Evolutionary conservation across 2,797 vertebrate species (phyloP).

Genomic region (Brachyalestes nurse): DNA sequence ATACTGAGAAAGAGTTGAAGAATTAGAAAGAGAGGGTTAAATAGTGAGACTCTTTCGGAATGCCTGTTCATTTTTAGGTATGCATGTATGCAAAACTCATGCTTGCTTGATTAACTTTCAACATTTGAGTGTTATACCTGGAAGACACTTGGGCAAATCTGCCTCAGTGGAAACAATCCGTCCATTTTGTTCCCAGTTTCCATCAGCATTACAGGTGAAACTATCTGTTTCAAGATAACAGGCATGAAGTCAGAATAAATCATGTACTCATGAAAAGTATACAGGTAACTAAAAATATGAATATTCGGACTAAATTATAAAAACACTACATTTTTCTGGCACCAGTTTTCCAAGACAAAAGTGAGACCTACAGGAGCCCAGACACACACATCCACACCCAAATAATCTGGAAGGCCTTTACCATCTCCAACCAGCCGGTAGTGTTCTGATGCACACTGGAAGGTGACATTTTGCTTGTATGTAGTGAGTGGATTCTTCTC

Average conservation of each 20-base stretch:
- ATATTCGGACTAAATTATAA: neutral
- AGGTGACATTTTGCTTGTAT: slow-evolving; percentile 73
- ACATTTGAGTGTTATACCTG: slow-evolving; percentile 62
- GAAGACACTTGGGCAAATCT: slow-evolving; percentile 66
- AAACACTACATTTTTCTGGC: too few relatives aligned
- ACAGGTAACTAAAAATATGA: neutral
- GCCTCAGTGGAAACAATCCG: neutral
- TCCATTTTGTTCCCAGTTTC: slow-evolving; percentile 68
- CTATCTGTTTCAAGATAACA: slow-evolving; percentile 55
- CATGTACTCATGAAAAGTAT: neutral
- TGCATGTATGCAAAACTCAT: neutral
- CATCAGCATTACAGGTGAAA: slow-evolving; percentile 66
- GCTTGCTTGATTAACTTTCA: neutral
- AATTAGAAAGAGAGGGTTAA: neutral
- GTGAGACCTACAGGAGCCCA: neutral
- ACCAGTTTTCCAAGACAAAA: too few relatives aligned
- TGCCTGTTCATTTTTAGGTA: neutral
- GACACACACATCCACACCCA: slow-evolving; percentile 10
- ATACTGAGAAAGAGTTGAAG: slow-evolving; percentile 74
- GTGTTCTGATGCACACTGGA: slow-evolving; percentile 79
- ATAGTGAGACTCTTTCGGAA: neutral
- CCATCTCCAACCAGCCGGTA: slow-evolving; percentile 77
- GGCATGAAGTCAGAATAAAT: neutral
- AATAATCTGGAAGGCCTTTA: slow-evolving; percentile 17
- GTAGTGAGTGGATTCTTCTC: slow-evolving; percentile 58